These are phyloP conservation scores for Hippocampus barbouri DNA, from an alignment of 2,113 vertebrate species.

Conservation along the genomic window DNA sequence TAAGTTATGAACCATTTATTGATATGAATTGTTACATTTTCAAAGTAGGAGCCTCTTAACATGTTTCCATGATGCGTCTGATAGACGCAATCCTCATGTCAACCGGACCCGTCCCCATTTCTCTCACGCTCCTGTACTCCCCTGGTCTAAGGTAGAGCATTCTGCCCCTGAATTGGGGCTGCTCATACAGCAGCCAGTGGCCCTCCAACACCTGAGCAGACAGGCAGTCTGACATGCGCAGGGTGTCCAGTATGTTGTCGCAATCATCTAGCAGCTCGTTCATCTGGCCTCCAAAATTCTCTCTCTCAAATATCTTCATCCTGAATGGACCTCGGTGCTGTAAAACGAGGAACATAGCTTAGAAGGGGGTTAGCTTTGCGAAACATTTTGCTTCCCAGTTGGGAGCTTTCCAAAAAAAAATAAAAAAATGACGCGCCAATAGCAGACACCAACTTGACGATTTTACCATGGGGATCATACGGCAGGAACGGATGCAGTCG, in stretches of 20 bases:
- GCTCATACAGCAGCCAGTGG: conserved; percentile 69
- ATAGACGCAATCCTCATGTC: conserved; percentile 65
- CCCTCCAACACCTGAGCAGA: conserved; percentile 68
- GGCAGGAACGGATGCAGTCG: conserved; percentile 72
- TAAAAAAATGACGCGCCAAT: too few species aligned
- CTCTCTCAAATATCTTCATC: conserved; percentile 71
- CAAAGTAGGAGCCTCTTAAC: conserved; percentile 27
- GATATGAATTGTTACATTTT: conserved; percentile 15
- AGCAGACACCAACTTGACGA: not conserved
- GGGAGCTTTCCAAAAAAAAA: not conserved
- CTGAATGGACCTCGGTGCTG: conserved; percentile 68
- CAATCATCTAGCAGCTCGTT: conserved; percentile 69
- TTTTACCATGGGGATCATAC: conserved; percentile 68
- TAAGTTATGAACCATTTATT: conserved; percentile 30
- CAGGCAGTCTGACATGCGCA: conserved; percentile 65
- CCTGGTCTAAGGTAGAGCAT: conserved; percentile 62
- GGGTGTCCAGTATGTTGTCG: conserved; percentile 54
- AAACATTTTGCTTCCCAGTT: not conserved
- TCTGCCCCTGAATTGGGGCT: conserved; percentile 61
- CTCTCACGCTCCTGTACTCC: conserved; percentile 62
- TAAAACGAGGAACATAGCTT: not conserved
- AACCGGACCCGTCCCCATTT: conserved; percentile 52
- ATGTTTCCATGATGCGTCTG: conserved; percentile 61
- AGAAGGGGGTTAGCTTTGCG: too few species aligned
- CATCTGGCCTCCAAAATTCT: conserved; percentile 69